These are phyloP conservation scores for Gymnarchus niloticus DNA, from an alignment of 2,113 vertebrate genomes.

Conservation along the genomic window DNA sequence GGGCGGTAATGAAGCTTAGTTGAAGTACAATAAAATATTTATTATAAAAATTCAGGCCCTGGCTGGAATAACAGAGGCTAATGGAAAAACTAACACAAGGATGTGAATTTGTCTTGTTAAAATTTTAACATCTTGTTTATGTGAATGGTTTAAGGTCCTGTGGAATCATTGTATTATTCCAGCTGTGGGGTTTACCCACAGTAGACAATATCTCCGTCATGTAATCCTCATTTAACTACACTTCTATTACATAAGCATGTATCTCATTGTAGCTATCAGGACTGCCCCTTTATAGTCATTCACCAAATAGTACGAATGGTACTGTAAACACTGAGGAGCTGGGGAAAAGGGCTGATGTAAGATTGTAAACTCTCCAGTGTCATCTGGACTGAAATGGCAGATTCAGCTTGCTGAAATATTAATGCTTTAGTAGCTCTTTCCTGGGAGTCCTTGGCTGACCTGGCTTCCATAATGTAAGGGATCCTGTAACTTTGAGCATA, in stretches of 20 bases:
- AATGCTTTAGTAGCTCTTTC: slow-evolving; percentile 25
- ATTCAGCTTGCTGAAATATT: slow-evolving; percentile 24
- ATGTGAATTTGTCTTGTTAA: background rate
- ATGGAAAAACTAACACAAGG: background rate
- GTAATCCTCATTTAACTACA: background rate
- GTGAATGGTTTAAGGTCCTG: background rate
- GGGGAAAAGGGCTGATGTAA: background rate
- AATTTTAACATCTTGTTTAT: background rate
- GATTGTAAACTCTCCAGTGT: background rate
- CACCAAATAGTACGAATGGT: background rate
- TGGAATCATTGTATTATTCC: background rate
- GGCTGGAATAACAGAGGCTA: background rate
- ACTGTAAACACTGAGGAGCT: background rate
- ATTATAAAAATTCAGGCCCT: too few species aligned
- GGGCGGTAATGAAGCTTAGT: too few species aligned
- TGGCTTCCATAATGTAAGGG: background rate
- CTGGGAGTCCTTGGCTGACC: background rate
- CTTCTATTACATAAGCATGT: background rate
- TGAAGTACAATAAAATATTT: too few species aligned
- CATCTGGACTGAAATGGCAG: background rate
- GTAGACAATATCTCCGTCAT: background rate
- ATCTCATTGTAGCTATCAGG: background rate
- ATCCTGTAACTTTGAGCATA: background rate
- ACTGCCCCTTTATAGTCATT: background rate
- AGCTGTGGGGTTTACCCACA: background rate